Evolutionary conservation across 2,797 vertebrate species (phyloP).

Genomic region (Ispidina lecontei): DNA sequence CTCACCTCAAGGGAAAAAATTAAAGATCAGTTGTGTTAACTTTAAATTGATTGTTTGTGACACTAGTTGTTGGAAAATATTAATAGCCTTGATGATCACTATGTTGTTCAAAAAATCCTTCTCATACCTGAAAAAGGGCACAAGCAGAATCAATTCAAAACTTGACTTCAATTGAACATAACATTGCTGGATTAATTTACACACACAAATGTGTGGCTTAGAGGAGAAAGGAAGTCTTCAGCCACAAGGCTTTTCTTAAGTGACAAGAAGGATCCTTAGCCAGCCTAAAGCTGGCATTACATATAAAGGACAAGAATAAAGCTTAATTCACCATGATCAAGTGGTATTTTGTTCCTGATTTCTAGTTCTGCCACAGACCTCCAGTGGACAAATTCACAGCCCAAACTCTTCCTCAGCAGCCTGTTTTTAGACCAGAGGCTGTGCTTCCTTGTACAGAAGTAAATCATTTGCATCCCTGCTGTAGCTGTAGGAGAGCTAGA

Average conservation of each 20-base stretch:
- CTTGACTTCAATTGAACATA: fast-evolving
- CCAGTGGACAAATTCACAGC: neutral
- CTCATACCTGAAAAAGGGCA: neutral
- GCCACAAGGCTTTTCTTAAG: neutral
- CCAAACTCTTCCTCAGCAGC: neutral
- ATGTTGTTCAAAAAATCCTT: neutral
- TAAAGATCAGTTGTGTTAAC: neutral
- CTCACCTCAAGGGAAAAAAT: neutral
- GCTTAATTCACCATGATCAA: neutral
- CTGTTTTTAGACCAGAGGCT: neutral
- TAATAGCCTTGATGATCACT: neutral
- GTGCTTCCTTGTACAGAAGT: neutral
- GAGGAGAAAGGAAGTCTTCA: too few species aligned
- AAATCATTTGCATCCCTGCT: neutral
- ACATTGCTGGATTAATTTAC: fast-evolving
- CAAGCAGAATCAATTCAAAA: neutral
- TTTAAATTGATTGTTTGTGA: neutral
- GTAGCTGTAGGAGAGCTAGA: neutral
- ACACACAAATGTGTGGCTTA: neutral
- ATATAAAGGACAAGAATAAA: neutral
- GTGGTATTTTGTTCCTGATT: neutral
- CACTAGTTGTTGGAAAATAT: neutral
- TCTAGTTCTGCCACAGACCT: neutral
- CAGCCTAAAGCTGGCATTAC: neutral
- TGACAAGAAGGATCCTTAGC: neutral